Evolutionary conservation across 1,140 invertebrate species (phyloP), one percentile per base, ranked within the genome.

Genomic region (Nomia melanderi): DNA sequence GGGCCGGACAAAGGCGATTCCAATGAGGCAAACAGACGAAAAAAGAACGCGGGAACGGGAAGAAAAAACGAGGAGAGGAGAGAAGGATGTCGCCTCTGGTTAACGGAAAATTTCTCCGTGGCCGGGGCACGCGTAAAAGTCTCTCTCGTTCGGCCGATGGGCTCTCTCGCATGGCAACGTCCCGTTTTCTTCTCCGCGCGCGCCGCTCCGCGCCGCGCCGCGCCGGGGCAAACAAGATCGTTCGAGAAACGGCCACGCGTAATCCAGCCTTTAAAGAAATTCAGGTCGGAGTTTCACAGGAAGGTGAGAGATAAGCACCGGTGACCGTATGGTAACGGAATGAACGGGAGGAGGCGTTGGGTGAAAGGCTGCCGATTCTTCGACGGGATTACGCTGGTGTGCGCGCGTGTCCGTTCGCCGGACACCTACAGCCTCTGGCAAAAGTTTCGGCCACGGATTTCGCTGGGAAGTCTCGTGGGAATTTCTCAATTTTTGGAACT

Each of bases 281-380:
- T 78, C 76, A 78, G 76, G 76, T 78, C 76, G 69, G 64, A 72
- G 69, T 73, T 65, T 78, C 70, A 47, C 76, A 60, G 47, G 66
- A 77, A 77, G 76, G 69, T 78, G 69, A 59, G 76, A 78, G 76
- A 76, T 69, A 78, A 78, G 67, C 75, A 7, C n/a, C 17, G 47
- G 50, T 73, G 76, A 78, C 69, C 76, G 69, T 78, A 57, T 73
- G 76, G 60, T 78, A 78, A 78, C 69, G 76, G 76, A 73, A 77
- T 44, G 69, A 63, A 63, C 59, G 27, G 36, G 75, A 72, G 36
- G 59, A 73, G 76, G 67, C 76, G 60, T 78, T 29, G 20, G 47
- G 76, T 73, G 75, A 77, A 77, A 77, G 75, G 66, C 66, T 31
- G 56, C 57, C 44, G 66, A 77, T 77, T 71, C 75, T 29, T 77